phyloP scores from a whole-genome alignment of 2,888 invertebrate species.

The Choreutis nemorana region DNA sequence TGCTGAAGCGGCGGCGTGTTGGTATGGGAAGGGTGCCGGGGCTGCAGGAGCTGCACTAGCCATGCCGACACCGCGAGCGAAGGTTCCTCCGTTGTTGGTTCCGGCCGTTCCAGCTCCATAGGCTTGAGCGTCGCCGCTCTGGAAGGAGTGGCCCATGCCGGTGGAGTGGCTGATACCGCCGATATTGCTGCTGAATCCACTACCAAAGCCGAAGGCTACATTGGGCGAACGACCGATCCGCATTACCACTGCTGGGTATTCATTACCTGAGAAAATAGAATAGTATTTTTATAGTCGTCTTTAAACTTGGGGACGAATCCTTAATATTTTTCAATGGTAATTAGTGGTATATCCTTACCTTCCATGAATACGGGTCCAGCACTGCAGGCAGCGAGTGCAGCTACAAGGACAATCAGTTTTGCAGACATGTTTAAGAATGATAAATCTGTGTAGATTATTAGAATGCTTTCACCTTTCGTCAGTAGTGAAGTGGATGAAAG shows the following conservation, averaged over 20 bases:
- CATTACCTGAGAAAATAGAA: conserved; percentile 4
- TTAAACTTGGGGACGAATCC: not conserved
- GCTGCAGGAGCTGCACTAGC: conserved; percentile 26
- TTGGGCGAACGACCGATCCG: conserved; percentile 38
- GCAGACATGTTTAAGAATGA: conserved; percentile 28
- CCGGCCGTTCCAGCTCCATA: conserved; percentile 35
- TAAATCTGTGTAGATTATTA: conserved; percentile 11
- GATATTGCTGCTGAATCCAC: conserved; percentile 48
- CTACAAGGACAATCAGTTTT: conserved; percentile 31
- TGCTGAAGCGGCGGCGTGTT: conserved; percentile 11
- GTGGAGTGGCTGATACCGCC: conserved; percentile 46
- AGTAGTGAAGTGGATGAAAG: conserved; percentile 33
- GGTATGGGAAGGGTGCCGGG: conserved; percentile 12
- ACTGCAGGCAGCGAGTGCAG: conserved; percentile 25
- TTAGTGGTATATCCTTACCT: conserved; percentile 19
- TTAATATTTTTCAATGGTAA: not conserved
- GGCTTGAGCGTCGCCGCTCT: conserved; percentile 34
- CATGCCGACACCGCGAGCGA: conserved; percentile 36
- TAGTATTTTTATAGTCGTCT: too few relatives aligned
- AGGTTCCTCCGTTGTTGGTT: conserved; percentile 16
- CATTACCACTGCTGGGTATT: conserved; percentile 20
- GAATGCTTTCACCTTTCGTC: conserved; percentile 35
- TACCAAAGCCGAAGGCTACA: conserved; percentile 45
- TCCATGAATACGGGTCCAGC: conserved; percentile 35
- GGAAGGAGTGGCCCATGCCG: conserved; percentile 38